Conservation (phyloP, 2,888 invertebrate species). For the Poecilobothrus nobilitatus region DNA sequence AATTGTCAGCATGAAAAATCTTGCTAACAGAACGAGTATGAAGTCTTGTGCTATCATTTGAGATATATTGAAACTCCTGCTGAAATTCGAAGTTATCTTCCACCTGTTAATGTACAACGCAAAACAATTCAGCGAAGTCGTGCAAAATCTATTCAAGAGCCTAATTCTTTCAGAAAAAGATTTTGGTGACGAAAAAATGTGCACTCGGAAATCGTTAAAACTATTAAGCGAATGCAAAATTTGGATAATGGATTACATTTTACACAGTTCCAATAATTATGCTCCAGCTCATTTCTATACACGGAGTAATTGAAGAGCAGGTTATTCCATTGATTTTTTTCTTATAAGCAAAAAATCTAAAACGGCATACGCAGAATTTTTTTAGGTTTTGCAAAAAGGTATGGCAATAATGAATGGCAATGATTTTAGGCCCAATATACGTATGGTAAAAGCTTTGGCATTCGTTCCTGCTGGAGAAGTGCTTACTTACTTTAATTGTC, state of each 20-base stretch:
- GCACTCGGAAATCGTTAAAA: too few species aligned
- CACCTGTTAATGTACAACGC: too few species aligned
- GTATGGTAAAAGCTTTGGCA: not conserved
- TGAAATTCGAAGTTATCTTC: too few species aligned
- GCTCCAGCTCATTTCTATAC: not conserved
- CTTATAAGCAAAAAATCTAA: not conserved
- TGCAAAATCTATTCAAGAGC: too few species aligned
- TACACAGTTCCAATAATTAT: not conserved
- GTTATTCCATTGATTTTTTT: not conserved
- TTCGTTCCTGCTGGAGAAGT: slow-evolving; percentile 4
- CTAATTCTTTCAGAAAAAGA: too few species aligned
- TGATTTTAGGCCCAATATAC: not conserved
- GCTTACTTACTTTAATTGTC: not conserved
- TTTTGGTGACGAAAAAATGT: not conserved
- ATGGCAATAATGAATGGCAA: not conserved
- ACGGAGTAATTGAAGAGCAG: not conserved
- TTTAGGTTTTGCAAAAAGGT: not conserved
- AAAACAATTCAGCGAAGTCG: too few species aligned
- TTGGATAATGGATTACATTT: slow-evolving; percentile 8
- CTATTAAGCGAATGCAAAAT: not conserved
- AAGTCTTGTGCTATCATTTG: too few species aligned
- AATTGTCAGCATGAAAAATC: too few species aligned
- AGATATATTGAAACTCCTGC: too few species aligned
- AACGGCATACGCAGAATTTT: not conserved
- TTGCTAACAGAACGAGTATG: too few species aligned